phyloP scores from a whole-genome alignment of 2,888 invertebrate genomes.

The Dinocampus coccinellae region DNA sequence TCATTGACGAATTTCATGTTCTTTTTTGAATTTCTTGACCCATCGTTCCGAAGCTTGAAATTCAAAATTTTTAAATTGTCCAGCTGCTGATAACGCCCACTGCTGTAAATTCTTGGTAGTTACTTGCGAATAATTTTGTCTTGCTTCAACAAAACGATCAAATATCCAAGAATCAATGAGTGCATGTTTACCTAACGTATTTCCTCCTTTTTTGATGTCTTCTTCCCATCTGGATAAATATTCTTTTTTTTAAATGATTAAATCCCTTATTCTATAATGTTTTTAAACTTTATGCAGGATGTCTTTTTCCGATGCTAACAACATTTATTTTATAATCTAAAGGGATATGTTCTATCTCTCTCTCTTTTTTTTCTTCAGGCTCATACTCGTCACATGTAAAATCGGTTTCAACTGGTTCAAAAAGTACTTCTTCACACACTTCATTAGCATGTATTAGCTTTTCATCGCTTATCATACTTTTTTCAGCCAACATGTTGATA shows the following conservation, averaged over 20 bases:
- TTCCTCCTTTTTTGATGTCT: conserved; percentile 43
- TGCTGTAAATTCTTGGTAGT: conserved; percentile 45
- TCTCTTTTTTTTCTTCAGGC: conserved; percentile 34
- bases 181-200: conserved; percentile 40
- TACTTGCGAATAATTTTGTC: conserved; percentile 39
- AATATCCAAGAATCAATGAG: conserved; percentile 43
- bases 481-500: conserved; percentile 33
- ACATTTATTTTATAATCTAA: conserved; percentile 35
- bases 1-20: conserved; percentile 39
- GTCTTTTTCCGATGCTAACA: conserved; percentile 29
- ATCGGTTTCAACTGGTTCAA: conserved; percentile 18
- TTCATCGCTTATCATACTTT: conserved; percentile 33
- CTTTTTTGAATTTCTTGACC: conserved; percentile 39
- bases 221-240: conserved; percentile 39
- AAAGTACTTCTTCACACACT: conserved; percentile 24
- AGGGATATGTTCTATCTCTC: conserved; percentile 22
- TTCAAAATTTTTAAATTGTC: conserved; percentile 40
- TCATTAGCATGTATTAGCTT: conserved; percentile 32
- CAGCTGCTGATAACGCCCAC: conserved; percentile 43
- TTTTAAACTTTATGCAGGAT: conserved; percentile 42
- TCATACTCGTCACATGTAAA: conserved; percentile 22
- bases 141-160: conserved; percentile 43
- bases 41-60: conserved; percentile 41
- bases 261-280: conserved; percentile 37
- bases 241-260: conserved; percentile 35